Base-by-base conservation (phyloP, 2,797 vertebrate species). In the Sebastes goodei region DNA sequence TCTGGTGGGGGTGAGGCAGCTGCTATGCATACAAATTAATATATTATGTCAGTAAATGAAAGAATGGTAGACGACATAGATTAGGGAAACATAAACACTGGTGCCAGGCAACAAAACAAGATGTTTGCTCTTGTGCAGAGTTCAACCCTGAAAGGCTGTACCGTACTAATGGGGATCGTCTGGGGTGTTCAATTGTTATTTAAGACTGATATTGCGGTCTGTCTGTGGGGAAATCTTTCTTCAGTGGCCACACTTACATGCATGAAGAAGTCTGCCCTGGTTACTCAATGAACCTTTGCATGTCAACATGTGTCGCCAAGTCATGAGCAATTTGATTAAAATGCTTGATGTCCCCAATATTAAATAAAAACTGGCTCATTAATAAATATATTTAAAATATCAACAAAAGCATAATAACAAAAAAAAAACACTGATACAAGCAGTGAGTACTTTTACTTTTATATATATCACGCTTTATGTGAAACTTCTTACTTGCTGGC, bases 21-120 rank as follows among this genome's bases (percentile, higher is more conserved):
- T 80, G 82, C 76, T 79, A 68, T 86, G 90, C 86, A 91, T 92
- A 89, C 93, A 94, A 86, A 94, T 94, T 53, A 88, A 92, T 83
- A 86, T 81, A 93, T 93, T 78, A 89, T 78, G 86, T 87, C 64
- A 60, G 86, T 82, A 81, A 86, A 84, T 79, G 57, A 86, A 68
- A 87, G 80, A 87, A 87, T 62, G 3, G 76, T 68, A 88, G 86
- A 79, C 6, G 32, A 81, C 87, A 80, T 32, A 83, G 85, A 93
- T 91, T 90, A 88, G 77, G 73, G 52, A 63, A 77, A 88, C 88
- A 77, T 83, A 92, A 92, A 92, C 82, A 88, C 67, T 72, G 81
- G 80, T 76, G 65, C 78, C 67, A 74, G 74, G 78, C 80, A 78
- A 88, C 82, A 86, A 86, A 91, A 91, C 88, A 88, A 84, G 61